Conservation (phyloP, 1,140 invertebrate species). For the Carposina sasakii region DNA sequence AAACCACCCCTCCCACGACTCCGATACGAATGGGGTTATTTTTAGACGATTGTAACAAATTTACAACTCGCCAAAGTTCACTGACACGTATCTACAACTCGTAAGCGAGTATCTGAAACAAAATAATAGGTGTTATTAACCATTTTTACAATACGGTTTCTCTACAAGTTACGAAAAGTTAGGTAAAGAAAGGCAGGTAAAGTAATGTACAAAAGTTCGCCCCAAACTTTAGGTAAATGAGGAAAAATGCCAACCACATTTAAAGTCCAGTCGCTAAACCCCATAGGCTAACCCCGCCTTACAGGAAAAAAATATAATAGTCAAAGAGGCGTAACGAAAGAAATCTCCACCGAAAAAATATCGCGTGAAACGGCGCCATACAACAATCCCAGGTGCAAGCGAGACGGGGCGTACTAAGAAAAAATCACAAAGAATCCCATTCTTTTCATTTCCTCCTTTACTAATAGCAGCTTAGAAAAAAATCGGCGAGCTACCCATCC, state of each 20-base stretch:
- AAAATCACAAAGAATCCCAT: conserved; percentile 69
- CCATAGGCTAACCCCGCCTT: conserved; percentile 65
- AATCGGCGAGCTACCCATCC: conserved; percentile 47
- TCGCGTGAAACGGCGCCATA: conserved; percentile 41
- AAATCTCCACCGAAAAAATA: conserved; percentile 57
- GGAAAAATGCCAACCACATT: conserved; percentile 28
- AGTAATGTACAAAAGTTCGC: conserved; percentile 17
- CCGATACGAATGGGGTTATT: too few relatives aligned
- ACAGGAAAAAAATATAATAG: conserved; percentile 61
- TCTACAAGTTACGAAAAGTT: background rate
- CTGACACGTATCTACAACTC: background rate
- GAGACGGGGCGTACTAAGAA: conserved; percentile 56
- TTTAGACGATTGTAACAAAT: too few relatives aligned
- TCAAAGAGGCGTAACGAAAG: conserved; percentile 63
- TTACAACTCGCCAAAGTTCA: too few relatives aligned
- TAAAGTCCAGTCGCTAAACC: conserved; percentile 58
- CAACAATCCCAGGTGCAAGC: conserved; percentile 36
- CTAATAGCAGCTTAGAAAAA: conserved; percentile 69
- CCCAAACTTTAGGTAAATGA: conserved; percentile 49
- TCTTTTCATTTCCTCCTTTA: conserved; percentile 71
- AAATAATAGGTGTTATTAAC: background rate
- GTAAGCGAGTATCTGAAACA: background rate
- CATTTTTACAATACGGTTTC: background rate
- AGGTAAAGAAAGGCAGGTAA: conserved; percentile 3
- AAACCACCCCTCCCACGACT: conserved; percentile 7